Conservation (phyloP, 2,797 vertebrate genomes). For the Protonibea diacanthus region DNA sequence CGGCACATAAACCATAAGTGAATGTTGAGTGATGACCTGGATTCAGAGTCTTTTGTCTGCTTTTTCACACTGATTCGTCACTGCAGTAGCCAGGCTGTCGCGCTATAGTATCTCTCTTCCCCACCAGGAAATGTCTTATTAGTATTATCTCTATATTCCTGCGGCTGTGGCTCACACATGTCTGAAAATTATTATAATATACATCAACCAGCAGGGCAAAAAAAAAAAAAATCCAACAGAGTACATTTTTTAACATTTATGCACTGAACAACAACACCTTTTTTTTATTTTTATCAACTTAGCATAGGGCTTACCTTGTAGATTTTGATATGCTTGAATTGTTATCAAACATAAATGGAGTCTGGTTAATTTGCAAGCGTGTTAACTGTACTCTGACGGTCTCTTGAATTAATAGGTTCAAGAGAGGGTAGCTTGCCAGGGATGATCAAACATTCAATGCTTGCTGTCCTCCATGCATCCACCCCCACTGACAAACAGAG, state of each 20-base stretch:
- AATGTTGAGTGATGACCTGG: constrained; percentile 12
- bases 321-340: constrained; percentile 6
- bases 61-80: neutral
- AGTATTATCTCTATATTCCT: neutral
- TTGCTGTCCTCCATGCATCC: neutral
- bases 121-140: constrained; percentile 5
- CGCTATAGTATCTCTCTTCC: neutral
- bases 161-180: neutral
- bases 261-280: constrained; percentile 3
- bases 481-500: neutral
- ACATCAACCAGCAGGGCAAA: neutral
- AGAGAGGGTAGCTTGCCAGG: constrained; percentile 1
- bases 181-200: neutral
- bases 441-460: constrained; percentile 15
- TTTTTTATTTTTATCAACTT: neutral
- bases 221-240: neutral
- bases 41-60: constrained; percentile 22
- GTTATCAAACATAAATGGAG: neutral
- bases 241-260: neutral
- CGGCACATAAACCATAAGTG: neutral
- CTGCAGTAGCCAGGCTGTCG: neutral
- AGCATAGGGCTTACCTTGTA: neutral
- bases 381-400: constrained; percentile 4
- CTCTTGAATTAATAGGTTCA: constrained; percentile 38
- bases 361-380: neutral